phyloP scores from a whole-genome alignment of 2,888 invertebrate species.

The Drosophila dives region DNA sequence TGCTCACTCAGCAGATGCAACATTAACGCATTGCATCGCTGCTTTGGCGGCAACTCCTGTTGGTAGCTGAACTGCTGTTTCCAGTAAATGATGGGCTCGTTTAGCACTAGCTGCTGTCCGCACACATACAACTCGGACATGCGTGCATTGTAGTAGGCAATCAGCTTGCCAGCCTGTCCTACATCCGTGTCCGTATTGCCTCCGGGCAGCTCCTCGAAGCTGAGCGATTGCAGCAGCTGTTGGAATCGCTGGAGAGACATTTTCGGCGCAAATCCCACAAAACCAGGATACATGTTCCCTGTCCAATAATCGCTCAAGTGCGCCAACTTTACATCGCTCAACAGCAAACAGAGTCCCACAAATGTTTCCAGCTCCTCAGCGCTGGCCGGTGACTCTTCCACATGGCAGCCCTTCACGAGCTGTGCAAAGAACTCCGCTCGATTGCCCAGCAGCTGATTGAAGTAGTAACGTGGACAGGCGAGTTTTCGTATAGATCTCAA shows the following conservation, averaged over 20 bases:
- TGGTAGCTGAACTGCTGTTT: slow-evolving; percentile 60
- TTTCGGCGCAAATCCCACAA: slow-evolving; percentile 57
- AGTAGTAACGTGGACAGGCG: slow-evolving; percentile 51
- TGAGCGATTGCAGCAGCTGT: slow-evolving; percentile 53
- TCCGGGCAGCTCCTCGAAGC: slow-evolving; percentile 47
- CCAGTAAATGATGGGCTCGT: slow-evolving; percentile 69
- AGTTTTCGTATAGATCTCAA: slow-evolving; percentile 37
- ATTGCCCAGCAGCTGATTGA: slow-evolving; percentile 57
- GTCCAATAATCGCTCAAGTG: slow-evolving; percentile 67
- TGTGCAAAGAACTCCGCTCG: slow-evolving; percentile 52
- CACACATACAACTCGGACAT: slow-evolving; percentile 63
- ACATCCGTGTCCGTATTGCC: not conserved
- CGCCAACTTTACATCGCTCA: slow-evolving; percentile 60
- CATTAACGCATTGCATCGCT: slow-evolving; percentile 61
- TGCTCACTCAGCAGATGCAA: slow-evolving; percentile 68
- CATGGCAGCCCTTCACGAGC: slow-evolving; percentile 54
- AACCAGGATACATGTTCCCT: slow-evolving; percentile 45
- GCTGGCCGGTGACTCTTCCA: slow-evolving; percentile 10
- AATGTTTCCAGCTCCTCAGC: slow-evolving; percentile 65
- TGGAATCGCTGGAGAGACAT: slow-evolving; percentile 59
- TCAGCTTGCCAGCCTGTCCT: slow-evolving; percentile 37
- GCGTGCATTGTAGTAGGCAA: slow-evolving; percentile 61
- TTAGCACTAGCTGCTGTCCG: slow-evolving; percentile 69
- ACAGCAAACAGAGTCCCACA: slow-evolving; percentile 61
- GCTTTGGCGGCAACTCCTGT: slow-evolving; percentile 52